phyloP scores from a whole-genome alignment of 2,888 invertebrate genomes.

The Leptopilina myrica region DNA sequence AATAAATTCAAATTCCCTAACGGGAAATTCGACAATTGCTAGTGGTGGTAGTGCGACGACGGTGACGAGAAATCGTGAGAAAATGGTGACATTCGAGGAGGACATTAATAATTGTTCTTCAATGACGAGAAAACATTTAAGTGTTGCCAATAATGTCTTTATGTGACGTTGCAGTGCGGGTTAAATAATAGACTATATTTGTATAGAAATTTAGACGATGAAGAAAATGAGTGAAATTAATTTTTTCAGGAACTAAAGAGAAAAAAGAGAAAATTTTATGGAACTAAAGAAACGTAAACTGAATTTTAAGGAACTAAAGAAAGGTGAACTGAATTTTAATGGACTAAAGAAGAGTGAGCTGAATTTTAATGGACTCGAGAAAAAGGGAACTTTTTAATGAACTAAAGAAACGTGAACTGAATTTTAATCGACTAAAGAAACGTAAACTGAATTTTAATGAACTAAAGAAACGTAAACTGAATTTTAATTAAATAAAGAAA shows the following conservation, averaged over 20 bases:
- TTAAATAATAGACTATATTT: conserved; percentile 14
- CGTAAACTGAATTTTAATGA: too few species aligned
- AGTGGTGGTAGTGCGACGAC: conserved; percentile 68
- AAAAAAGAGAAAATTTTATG: too few species aligned
- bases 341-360: too few species aligned
- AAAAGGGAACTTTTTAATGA: too few species aligned
- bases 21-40: conserved; percentile 61
- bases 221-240: background rate
- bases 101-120: conserved; percentile 74
- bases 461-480: too few species aligned
- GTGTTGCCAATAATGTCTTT: conserved; percentile 84
- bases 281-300: too few species aligned
- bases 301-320: too few species aligned
- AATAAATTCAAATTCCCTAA: conserved; percentile 51
- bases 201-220: background rate
- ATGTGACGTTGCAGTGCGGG: conserved; percentile 82
- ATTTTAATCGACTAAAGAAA: too few species aligned
- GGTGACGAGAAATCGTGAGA: conserved; percentile 80
- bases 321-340: too few species aligned
- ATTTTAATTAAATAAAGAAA: too few species aligned
- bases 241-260: background rate
- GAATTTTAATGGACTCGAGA: too few species aligned
- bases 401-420: too few species aligned
- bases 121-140: conserved; percentile 73
- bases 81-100: conserved; percentile 90